Evolutionary conservation across 2,797 vertebrate genomes (phyloP).

Genomic region (Peromyscus melanophrys): DNA sequence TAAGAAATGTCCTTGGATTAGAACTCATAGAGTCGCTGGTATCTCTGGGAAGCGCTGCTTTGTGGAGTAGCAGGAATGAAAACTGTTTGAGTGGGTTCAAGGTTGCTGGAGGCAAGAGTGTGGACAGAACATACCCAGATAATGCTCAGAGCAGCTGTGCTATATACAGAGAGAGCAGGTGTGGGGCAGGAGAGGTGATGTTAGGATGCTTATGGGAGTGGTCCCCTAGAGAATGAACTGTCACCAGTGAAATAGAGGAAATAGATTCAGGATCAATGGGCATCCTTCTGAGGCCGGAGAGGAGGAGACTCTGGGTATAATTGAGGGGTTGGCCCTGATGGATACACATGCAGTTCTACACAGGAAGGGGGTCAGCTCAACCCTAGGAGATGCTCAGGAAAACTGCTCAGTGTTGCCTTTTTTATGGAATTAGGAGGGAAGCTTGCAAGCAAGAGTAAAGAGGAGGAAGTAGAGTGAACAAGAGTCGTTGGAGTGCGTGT

Average conservation of each 20-base stretch:
- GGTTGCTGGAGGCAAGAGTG: background rate
- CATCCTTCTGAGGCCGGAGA: background rate
- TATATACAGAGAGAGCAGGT: background rate
- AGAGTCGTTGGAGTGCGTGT: no score
- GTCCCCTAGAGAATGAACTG: background rate
- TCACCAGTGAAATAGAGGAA: background rate
- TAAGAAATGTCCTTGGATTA: background rate
- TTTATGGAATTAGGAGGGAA: background rate
- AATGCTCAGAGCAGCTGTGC: background rate
- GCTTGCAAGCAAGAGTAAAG: background rate
- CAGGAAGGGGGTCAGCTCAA: background rate
- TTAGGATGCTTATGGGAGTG: background rate
- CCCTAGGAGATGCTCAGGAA: background rate
- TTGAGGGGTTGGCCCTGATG: background rate
- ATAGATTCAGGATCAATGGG: background rate
- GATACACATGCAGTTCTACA: background rate
- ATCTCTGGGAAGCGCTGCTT: background rate
- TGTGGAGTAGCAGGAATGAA: background rate
- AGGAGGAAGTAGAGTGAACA: background rate
- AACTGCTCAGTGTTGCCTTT: background rate
- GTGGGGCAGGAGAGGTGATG: background rate
- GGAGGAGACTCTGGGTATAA: background rate
- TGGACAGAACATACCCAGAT: background rate
- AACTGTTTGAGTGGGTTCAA: background rate
- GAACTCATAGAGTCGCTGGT: rapidly evolving